A percentile compares a stretch with the other conserved stretches of the same genome.
Evolutionary conservation across 2,888 invertebrate genomes (phyloP).

Genomic region (Drosophila bunnanda): DNA sequence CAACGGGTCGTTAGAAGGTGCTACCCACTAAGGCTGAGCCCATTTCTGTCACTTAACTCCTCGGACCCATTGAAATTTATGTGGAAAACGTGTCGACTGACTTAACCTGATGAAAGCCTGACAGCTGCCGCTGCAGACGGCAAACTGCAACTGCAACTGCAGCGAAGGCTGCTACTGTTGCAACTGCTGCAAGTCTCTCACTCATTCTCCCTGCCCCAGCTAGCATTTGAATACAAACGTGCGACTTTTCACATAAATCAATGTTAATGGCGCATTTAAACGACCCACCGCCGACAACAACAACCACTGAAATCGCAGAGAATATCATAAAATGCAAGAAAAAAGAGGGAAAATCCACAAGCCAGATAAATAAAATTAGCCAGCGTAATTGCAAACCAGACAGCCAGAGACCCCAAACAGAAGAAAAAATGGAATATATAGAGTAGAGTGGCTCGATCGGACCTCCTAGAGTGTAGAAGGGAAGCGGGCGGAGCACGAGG

Average conservation of each 20-base stretch:
- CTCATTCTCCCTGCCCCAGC: constrained; percentile 36
- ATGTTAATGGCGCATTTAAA: constrained; percentile 71
- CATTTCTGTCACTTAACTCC: constrained; percentile 46
- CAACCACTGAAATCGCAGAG: constrained; percentile 49
- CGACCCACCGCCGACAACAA: constrained; percentile 47
- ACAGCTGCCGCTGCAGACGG: constrained; percentile 37
- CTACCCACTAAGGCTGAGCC: constrained; percentile 42
- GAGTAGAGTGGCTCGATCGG: constrained; percentile 33
- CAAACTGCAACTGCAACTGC: constrained; percentile 28
- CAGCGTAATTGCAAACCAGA: constrained; percentile 65
- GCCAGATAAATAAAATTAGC: constrained; percentile 74
- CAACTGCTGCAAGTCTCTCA: constrained; percentile 41
- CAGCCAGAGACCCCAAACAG: constrained; percentile 40
- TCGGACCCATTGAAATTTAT: constrained; percentile 63
- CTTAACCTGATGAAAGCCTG: constrained; percentile 58
- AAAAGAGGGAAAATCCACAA: constrained; percentile 40
- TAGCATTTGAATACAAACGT: constrained; percentile 67
- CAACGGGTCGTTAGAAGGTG: constrained; percentile 54
- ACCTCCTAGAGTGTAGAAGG: constrained; percentile 19
- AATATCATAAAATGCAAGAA: constrained; percentile 50
- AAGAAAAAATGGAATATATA: constrained; percentile 17
- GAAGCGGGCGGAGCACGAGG: constrained; percentile 23
- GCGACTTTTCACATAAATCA: constrained; percentile 77
- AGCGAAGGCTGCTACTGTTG: constrained; percentile 38
- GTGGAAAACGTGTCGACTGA: constrained; percentile 67